Base-by-base conservation (phyloP, 2,797 vertebrate genomes). In the Gallinago stenura region DNA sequence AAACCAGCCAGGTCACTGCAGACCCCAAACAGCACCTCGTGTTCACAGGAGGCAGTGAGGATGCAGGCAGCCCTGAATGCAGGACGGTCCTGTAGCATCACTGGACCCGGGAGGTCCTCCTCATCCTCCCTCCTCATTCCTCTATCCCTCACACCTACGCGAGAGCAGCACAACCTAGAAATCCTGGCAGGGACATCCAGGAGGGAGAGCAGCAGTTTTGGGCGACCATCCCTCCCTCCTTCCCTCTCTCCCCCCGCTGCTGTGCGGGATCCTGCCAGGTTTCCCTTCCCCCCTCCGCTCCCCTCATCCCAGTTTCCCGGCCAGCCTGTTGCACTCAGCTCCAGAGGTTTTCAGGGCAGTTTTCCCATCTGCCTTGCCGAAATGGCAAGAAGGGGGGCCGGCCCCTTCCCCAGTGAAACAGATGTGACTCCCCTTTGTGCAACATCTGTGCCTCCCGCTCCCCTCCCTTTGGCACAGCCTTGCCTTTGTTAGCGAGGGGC, bases 391-490 rank as follows among this genome's bases (percentile, higher is more conserved):
- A 82, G 41, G 86, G 87, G 88, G 39, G 37, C 37, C 37, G 37
- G 66, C 90, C 91, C 83, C 83, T 90, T 92, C 73, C 73, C 50
- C 9, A 0, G 48, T 1, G 2, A 86, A 92, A 72, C 90, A 95
- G 89, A 96, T 90, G 95, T 84, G 92, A 65, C 39, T 73, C 25
- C 45, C 78, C 81, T 95, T 90, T 92, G 87, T 89, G 75, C 90
- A 94, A 93, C 95, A 95, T 87, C 95, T 92, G 92, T 7, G 71
- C 89, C 71, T 72, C 48, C 2, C 50, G 78, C 35, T 57, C 60
- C 83, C 0, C 0, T 28, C 62, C 81, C 5, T 76, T 72, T 50
- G 6, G 64, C 94, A 94, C 87, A 93, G 87, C 21, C 82, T 56
- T 65, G 90, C 60, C 86, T 96, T 94, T 97, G 95, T 94, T 86